A percentile compares a stretch with the other conserved stretches of the same genome.
phyloP scores from a whole-genome alignment of 2,113 vertebrate genomes.

The Podiceps cristatus region DNA sequence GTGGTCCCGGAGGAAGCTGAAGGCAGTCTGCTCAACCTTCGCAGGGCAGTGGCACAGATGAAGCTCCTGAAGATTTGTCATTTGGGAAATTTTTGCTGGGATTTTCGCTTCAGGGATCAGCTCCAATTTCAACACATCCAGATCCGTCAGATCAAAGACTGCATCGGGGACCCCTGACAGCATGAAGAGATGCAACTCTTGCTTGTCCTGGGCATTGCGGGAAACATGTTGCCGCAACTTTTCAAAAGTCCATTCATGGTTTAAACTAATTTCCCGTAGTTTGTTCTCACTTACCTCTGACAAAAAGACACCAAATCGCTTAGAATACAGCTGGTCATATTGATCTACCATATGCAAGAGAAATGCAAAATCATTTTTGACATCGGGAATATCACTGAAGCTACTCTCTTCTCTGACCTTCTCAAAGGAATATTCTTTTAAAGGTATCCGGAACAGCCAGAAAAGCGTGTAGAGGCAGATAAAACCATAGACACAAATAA shows the following conservation, averaged over 20 bases:
- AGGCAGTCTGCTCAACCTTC: constrained; percentile 96
- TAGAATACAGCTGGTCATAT: constrained; percentile 96
- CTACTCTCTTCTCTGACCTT: constrained; percentile 98
- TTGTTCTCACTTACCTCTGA: constrained; percentile 99
- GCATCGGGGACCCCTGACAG: constrained; percentile 93
- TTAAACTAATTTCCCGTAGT: constrained; percentile 93
- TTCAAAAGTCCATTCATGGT: constrained; percentile 97
- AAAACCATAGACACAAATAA: constrained; percentile 93
- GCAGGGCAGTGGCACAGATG: constrained; percentile 97
- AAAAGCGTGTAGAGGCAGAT: constrained; percentile 96
- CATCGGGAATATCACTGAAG: constrained; percentile 98
- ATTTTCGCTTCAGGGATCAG: constrained; percentile 96
- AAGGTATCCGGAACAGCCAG: constrained; percentile 94
- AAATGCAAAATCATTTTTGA: constrained; percentile 98
- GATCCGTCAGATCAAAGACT: constrained; percentile 93
- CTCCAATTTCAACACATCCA: constrained; percentile 94
- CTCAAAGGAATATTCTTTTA: constrained; percentile 98
- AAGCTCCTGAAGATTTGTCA: constrained; percentile 95
- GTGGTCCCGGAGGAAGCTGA: constrained; percentile 97
- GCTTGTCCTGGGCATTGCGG: constrained; percentile 91
- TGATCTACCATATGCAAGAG: constrained; percentile 99
- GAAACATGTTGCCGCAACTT: constrained; percentile 94
- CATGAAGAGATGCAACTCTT: constrained; percentile 96
- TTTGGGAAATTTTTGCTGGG: constrained; percentile 96
- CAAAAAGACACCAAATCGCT: constrained; percentile 95